Base-by-base conservation (phyloP, 2,797 vertebrate genomes). In the Luscinia luscinia region DNA sequence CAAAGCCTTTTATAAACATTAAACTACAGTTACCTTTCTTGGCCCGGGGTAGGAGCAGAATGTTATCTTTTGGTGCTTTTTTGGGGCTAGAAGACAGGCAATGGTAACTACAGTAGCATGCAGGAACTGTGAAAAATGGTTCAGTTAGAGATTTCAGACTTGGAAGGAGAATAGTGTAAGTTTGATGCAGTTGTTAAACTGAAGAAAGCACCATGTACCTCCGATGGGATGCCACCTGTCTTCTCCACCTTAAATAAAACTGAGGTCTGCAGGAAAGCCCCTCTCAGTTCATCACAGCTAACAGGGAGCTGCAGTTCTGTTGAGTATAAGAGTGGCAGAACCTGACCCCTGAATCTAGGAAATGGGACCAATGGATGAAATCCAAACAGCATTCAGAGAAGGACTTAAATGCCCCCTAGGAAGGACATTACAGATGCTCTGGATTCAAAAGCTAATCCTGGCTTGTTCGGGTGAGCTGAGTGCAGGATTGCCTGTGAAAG, bases 1-100 rank as follows among this genome's bases (percentile, higher is more conserved):
- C 94, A 90, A 96, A 97, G 94, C 95, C 85, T 96, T 96, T 94
- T 95, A 63, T 93, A 96, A 90, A 91, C 52, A 61, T 90, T 78
- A 54, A 92, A 73, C 73, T 76, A 86, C 83, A 91, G 69, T 91
- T 95, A 73, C 7, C 55, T 96, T 91, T 91, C 66, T 76, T 89
- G 83, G 70, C 67, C 74, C 41, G 74, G 67, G 51, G 30, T 94
- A 67, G 86, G 90, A 94, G 87, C 80, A 93, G 83, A 92, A 93
- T 88, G 81, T 88, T 89, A 67, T 41, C 77, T 90, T 91, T 86
- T 88, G 94, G 95, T 95, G 96, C 95, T 96, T 95, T 92, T 92
- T 87, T 17, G 0, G 64, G 77, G 61, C 80, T 94, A 61, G 70
- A 79, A 94, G 63, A 41, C 26, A 38, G 69, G 57, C 41, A 21